Base-by-base conservation (phyloP, 2,113 vertebrate genomes). In the Thamnaconus septentrionalis region DNA sequence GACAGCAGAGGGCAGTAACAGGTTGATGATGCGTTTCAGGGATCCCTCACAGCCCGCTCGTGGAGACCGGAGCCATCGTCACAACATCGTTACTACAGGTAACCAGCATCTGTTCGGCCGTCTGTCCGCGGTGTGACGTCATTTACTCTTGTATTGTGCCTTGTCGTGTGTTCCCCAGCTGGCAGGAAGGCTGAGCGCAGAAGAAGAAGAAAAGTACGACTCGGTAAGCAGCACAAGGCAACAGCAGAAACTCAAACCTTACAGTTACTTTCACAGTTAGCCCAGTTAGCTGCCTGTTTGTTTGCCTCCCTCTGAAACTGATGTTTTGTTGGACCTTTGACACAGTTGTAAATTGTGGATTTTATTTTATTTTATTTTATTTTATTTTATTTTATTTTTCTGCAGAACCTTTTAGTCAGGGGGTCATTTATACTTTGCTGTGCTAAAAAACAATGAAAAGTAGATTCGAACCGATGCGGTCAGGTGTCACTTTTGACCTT, bases 171-270 rank as follows among this genome's bases (percentile, higher is more conserved):
- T 31, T 31, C 48, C 41, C 47, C 72, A 91, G 88, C 60, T 88
- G 73, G 53, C 71, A 6, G 71, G 66, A 12, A 69, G 79, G 18
- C 61, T 76, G 53, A 73, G 74, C 48, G 67, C 83, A 42, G 88
- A 88, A 12, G 89, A 90, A 44, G 89, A 89, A 71, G 89, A 90
- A 69, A 87, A 88, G 51, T 91, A 86, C 1, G 88, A 91, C 63
- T 84, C 71, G 12, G 89, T 90, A 71, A 81, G 88, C 64, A 42
- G 57, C 45, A 4, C 5, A 42, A 7, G 56, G 4, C 7, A 0
- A 0, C 40, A 8, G 53, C 3, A 54, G 7, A 9, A 54, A 40
- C 39, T 4, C 6, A 8, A 9, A 5, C 39, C 5, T 8, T 11
- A 4, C 41, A 5, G 1, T 31, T 31, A 31, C 18, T n/a, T n/a